Base-by-base conservation (phyloP, 2,797 vertebrate genomes). In the Lacerta agilis region DNA sequence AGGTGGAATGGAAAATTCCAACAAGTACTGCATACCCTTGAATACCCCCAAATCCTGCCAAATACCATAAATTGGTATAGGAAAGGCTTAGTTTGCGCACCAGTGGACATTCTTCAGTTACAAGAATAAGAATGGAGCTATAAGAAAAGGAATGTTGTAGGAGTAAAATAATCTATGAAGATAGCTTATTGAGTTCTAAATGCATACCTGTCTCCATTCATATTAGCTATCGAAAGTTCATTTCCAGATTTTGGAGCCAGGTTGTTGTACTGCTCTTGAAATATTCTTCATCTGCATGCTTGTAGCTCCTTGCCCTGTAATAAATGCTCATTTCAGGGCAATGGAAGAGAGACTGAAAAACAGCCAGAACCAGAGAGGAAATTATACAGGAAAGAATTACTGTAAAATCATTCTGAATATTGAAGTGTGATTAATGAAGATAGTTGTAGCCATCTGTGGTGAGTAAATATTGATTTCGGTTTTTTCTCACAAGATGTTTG, bases 381-480 rank as follows among this genome's bases (percentile, higher is more conserved):
- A 13, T 38, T 73, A 33, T 79, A 29, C 10, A 75, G 36, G 58
- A 75, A 66, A 49, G 55, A 75, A 75, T 17, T 38, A 36, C 23
- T 79, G n/a, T 45, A 75, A 55, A 49, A 66, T n/a, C 1, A 20
- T 64, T 11, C 55, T 72, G 58, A 38, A 49, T 81, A 85, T 76
- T 83, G 72, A 25, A 81, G 38, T 67, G 33, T 76, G 41, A 55
- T 85, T 76, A 73, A 75, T 89, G 83, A 81, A 29, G 18, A 76
- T 25, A 72, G 36, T 11, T 72, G 8, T 73, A 79, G 45, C 76
- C 87, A 88, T 61, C 23, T 45, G 38, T 43, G 27, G 8, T 85
- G 69, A 67, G 69, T 89, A 89, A 89, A 89, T 80, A 67, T 75
- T 81, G 69, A 85, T 85, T 85, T 85, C 75, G n/a, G 3, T 75